These are phyloP conservation scores for Darevskia mixta DNA, from an alignment of 2,797 vertebrate species.

Conservation along the genomic window DNA sequence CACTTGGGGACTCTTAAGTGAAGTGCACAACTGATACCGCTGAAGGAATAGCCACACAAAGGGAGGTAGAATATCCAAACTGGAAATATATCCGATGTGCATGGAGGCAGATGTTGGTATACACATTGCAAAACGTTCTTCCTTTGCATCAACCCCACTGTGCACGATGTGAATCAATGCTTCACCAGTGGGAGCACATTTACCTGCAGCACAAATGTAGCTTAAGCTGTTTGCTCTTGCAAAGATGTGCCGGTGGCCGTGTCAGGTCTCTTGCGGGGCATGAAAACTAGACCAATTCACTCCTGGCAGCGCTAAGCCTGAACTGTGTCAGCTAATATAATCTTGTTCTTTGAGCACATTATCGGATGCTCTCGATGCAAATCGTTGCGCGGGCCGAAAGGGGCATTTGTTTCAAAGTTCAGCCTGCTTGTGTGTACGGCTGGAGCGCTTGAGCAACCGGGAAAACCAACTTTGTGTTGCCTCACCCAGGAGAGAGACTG, in stretches of 20 bases:
- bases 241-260: constrained; percentile 45
- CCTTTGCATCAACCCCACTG: background rate
- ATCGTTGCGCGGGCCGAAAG: constrained; percentile 71
- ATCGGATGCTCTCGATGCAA: constrained; percentile 72
- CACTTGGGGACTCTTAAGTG: background rate
- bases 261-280: background rate
- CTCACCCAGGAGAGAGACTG: constrained; percentile 65
- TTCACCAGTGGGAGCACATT: background rate
- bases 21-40: background rate
- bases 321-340: constrained; percentile 67
- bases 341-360: constrained; percentile 65
- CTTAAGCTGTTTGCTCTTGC: constrained; percentile 54
- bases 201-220: background rate
- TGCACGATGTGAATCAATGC: background rate
- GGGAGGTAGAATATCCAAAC: no score
- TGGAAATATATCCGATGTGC: no score
- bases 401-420: constrained; percentile 74
- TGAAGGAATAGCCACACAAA: background rate
- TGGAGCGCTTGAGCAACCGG: constrained; percentile 72
- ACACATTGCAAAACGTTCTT: background rate
- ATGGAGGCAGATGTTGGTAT: background rate
- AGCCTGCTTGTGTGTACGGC: constrained; percentile 45
- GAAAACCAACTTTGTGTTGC: constrained; percentile 73
- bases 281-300: constrained; percentile 18
- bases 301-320: constrained; percentile 63